These are phyloP conservation scores for Drosophila willistoni DNA, from an alignment of 1,140 invertebrate species.

Conservation along the genomic window DNA sequence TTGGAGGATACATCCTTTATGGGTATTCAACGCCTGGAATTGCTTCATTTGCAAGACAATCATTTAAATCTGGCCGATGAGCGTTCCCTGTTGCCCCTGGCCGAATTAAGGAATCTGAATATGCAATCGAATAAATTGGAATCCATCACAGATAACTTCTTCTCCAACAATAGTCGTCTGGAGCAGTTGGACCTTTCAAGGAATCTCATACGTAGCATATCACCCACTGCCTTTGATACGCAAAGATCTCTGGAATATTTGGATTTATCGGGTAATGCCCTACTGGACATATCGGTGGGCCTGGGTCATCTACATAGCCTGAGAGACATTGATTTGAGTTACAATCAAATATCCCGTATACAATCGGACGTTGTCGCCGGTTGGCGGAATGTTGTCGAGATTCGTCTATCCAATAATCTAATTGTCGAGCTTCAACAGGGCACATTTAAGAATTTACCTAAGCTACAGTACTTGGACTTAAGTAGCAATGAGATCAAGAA, in stretches of 20 bases:
- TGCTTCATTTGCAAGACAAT: constrained; percentile 91
- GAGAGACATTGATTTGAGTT: constrained; percentile 89
- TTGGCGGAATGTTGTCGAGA: constrained; percentile 87
- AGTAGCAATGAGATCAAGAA: constrained; percentile 92
- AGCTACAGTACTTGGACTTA: constrained; percentile 89
- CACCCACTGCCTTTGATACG: constrained; percentile 86
- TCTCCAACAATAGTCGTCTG: constrained; percentile 87
- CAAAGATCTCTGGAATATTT: constrained; percentile 89
- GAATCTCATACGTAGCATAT: constrained; percentile 89
- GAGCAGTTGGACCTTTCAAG: constrained; percentile 89
- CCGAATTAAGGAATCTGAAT: constrained; percentile 87
- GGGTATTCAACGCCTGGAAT: constrained; percentile 89
- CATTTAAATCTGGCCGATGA: constrained; percentile 87
- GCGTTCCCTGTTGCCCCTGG: constrained; percentile 87
- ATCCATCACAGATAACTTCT: constrained; percentile 87
- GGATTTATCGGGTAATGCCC: constrained; percentile 90
- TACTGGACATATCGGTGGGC: constrained; percentile 88
- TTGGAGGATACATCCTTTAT: constrained; percentile 88
- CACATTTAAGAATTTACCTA: constrained; percentile 88
- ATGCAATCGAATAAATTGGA: constrained; percentile 91
- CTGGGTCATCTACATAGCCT: constrained; percentile 88
- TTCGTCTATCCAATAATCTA: constrained; percentile 89
- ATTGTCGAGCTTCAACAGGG: constrained; percentile 89
- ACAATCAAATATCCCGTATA: constrained; percentile 90
- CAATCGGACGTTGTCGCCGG: constrained; percentile 87